Percentiles rank a stretch among this genome's conserved stretches.
These are phyloP conservation scores for Labroides dimidiatus DNA, from an alignment of 2,797 vertebrate genomes.

Conservation along the genomic window DNA sequence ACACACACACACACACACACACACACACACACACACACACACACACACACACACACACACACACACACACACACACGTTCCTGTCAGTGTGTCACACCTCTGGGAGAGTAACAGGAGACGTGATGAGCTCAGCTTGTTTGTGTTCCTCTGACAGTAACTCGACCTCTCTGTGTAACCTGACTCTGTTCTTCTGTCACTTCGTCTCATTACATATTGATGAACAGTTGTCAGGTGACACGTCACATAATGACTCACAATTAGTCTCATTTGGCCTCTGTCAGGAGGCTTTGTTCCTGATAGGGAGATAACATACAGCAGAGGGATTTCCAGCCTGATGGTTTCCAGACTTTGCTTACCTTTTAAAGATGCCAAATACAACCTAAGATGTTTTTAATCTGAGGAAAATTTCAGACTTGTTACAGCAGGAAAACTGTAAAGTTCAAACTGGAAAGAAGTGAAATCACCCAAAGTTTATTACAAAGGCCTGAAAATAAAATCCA, in stretches of 20 bases:
- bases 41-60: slow-evolving; percentile 5
- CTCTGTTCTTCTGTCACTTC: not conserved
- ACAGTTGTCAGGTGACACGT: slow-evolving; percentile 21
- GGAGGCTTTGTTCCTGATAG: not conserved
- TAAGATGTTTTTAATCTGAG: too few species aligned
- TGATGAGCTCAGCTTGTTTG: not conserved
- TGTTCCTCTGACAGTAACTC: slow-evolving; percentile 31
- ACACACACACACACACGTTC: not conserved
- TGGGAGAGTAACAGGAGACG: slow-evolving; percentile 19
- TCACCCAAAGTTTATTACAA: too few species aligned
- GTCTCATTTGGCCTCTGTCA: slow-evolving; percentile 22
- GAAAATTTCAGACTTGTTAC: too few species aligned
- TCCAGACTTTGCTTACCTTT: too few species aligned
- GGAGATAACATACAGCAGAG: not conserved
- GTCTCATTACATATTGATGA: slow-evolving; percentile 54
- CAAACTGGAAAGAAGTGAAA: too few species aligned
- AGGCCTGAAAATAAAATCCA: too few species aligned
- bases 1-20: too few species aligned
- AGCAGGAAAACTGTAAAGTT: too few species aligned
- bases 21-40: too few species aligned
- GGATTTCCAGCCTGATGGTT: not conserved
- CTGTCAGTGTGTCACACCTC: not conserved
- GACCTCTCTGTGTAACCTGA: slow-evolving; percentile 41
- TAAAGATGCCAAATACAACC: too few species aligned
- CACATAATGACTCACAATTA: slow-evolving; percentile 20